Evolutionary conservation across 2,113 vertebrate species (phyloP), one percentile per base, ranked within the genome.

Genomic region (Nesogale talazaci): DNA sequence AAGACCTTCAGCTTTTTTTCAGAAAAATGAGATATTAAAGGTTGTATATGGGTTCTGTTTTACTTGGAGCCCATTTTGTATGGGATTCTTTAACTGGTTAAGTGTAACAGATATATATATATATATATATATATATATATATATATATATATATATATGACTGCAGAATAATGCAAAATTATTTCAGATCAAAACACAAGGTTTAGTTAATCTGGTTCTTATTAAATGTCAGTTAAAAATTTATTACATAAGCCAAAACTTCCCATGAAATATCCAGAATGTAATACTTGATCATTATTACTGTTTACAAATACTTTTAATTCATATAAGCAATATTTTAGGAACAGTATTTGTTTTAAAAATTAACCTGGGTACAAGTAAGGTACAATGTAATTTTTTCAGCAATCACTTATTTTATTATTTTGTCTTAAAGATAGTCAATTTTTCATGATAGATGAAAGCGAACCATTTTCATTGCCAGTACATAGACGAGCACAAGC

Each of bases 381-480:
- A 83, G 2, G 4, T 85, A n/a, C 4, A 84, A 52, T 42, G 5
- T 93, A 89, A 88, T 59, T 77, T 27, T 91, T 81, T 96, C 70
- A 31, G 27, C 89, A 81, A 67, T 83, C 0, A 31, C 81, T 95
- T 1, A 75, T 75, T 96, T 92, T 79, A 14, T 81, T 94, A 46
- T 40, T 86, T 80, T 59, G 46, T 11, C 2, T 94, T 86, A 92
- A 79, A 72, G 63, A 6, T 36, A 82, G 38, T 93, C 36, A 1
- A 72, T 91, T 95, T 93, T 83, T 72, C 76, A 34, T 36, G 15
- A 22, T 75, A 0, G 77, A 76, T 69, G 17, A 74, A 56, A 91
- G 57, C 88, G 69, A 86, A 23, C 36, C 65, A 88, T 36, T 97
- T 97, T 96, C 95, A 94, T 96, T 97, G 95, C 90, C 94, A 23